Evolutionary conservation across 2,797 vertebrate species (phyloP), one percentile per base, ranked within the genome.

Genomic region (Melanotaenia trifasciata): DNA sequence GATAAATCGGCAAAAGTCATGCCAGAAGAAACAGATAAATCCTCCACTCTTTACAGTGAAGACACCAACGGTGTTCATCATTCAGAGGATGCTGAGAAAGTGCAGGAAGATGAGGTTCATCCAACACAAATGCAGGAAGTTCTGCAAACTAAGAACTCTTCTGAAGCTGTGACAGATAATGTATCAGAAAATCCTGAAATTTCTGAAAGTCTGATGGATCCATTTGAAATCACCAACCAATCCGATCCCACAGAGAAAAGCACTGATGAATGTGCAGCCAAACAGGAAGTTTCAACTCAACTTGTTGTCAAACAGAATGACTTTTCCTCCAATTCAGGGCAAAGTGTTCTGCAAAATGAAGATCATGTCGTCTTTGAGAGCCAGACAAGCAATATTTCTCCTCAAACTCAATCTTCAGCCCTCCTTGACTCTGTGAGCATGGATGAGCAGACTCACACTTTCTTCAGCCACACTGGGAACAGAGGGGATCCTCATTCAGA

Each of bases 201-300:
- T 8, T 47, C 45, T 65, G 32, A 2, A 47, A 65, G 51, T n/a
- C 20, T 56, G 30, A 38, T 13, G 13, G 60, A 33, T 12, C 56
- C 70, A 47, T 28, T 14, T 66, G 58, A 80, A 60, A 62, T 33
- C 36, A 58, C 10, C 11, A 54, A 45, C n/a, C 56, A 60, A 20
- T 33, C 30, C 36, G 28, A 72, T 24, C 20, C 64, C 26, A 57
- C 32, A 32, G 33, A 58, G 3, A 28, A 50, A 59, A 43, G 14
- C 0, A 32, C 0, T 33, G 40, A 64, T 58, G 35, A 58, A 22
- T 64, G 60, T 66, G 38, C 26, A 56, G 9, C 35, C 16, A 43
- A 58, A 28, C 51, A 59, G 24, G 28, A 70, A 10, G 5, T 63
- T 71, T 30, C 22, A n/a, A 45, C 13, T 56, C 22, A 30, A 30